Evolutionary conservation across 2,797 vertebrate species (phyloP), one percentile per base, ranked within the genome.

Genomic region (Cyprinella venusta): DNA sequence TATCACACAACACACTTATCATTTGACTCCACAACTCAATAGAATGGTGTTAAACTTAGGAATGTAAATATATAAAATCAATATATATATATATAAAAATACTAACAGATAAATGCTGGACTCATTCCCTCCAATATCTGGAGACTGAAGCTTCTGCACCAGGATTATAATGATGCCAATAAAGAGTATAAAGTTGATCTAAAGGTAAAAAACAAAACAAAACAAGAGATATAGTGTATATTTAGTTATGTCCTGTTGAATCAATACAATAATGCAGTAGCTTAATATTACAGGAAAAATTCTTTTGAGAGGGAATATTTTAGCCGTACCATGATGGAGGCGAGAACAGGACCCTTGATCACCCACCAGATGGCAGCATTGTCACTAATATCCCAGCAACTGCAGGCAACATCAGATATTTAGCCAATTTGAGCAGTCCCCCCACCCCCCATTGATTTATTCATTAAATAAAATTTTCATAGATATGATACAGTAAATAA

Each of bases 81-180:
- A 63, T 13, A 15, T 67, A 1, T 13, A 61, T 71, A 38, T 65
- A n/a, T n/a, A n/a, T n/a, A n/a, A n/a, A n/a, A n/a, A n/a, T 90
- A 96, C 98, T 97, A 92, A 98, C 98, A 99, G 94, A 91, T 99
- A 99, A 94, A 99, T 98, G 92, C 98, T 99, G 63, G 98, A 99
- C 85, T 99, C 98, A 0, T 98, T 99, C 82, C 98, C 98, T 81
- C 98, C 98, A 0, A 98, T 98, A 87, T 99, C 98, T 45, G 98
- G 98, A 0, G 98, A 99, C 90, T 99, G 98, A 50, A 99, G 94
- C 89, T 99, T 99, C 93, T 99, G 98, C 69, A 99, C 97, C 26
- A 99, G 94, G 89, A 99, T 99, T 87, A 99, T 95, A 52, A 99
- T 99, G 83, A 99, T 99, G 86, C 98, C 98, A 30, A 99, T 93